Evolutionary conservation across 64 coral and sea anemone species (phyloP).

Genomic region (Pachyseris speciosa): DNA sequence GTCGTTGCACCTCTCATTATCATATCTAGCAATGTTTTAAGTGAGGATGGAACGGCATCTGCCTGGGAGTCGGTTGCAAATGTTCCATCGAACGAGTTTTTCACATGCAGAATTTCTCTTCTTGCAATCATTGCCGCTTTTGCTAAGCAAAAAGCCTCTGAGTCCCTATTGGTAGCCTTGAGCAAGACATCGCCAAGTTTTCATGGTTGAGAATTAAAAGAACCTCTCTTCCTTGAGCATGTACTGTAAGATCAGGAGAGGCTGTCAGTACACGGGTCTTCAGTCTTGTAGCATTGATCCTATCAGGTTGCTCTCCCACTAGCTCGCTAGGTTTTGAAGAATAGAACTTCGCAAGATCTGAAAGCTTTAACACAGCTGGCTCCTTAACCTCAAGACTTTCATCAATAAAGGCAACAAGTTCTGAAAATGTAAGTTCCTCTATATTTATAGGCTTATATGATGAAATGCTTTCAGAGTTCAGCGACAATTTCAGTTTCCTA

Average conservation of each 20-base stretch:
- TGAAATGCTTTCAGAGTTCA: neutral
- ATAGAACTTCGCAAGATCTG: constrained; percentile 27
- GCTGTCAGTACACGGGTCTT: constrained; percentile 39
- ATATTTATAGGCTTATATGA: neutral
- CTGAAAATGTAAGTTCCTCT: constrained; percentile 55
- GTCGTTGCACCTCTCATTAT: constrained; percentile 25
- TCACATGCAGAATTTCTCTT: neutral
- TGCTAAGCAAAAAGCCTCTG: constrained; percentile 15
- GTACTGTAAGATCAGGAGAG: constrained; percentile 63
- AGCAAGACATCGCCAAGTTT: constrained; percentile 47
- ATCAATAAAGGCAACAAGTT: constrained; percentile 43
- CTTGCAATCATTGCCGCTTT: constrained; percentile 49
- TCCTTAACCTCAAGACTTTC: constrained; percentile 4
- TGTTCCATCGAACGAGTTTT: constrained; percentile 38
- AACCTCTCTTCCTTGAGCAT: constrained; percentile 30
- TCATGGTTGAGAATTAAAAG: constrained; percentile 30
- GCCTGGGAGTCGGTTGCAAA: neutral
- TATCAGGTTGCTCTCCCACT: constrained; percentile 7
- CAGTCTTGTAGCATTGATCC: constrained; percentile 35
- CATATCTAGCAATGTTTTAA: neutral
- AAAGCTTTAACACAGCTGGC: neutral
- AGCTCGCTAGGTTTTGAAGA: neutral
- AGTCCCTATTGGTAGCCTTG: constrained; percentile 22
- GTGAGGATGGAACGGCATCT: neutral
- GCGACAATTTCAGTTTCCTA: constrained; percentile 7